These are phyloP conservation scores for Beroe ovata DNA, from an alignment of 37 sponge, comb jelly and placozoan genomes.

Conservation along the genomic window DNA sequence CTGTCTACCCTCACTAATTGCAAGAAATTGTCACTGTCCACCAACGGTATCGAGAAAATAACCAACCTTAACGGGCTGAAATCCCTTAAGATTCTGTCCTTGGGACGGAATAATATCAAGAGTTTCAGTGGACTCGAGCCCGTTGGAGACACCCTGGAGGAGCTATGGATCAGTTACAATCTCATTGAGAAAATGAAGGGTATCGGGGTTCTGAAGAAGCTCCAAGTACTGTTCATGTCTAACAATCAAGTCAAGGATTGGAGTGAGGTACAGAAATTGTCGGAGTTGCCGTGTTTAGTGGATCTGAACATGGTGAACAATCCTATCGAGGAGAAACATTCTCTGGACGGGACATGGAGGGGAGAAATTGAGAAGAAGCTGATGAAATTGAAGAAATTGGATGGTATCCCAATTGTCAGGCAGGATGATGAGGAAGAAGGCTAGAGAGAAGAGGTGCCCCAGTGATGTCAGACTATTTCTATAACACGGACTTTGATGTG, in stretches of 20 bases:
- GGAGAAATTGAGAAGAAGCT: constrained; percentile 81
- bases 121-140: constrained; percentile 90
- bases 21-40: constrained; percentile 84
- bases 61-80: constrained; percentile 95
- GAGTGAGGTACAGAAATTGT: constrained; percentile 90
- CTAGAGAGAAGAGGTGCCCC: not conserved
- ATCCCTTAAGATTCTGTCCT: constrained; percentile 83
- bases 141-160: constrained; percentile 90
- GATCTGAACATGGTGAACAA: constrained; percentile 92
- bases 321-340: constrained; percentile 95
- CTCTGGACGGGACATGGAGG: constrained; percentile 87
- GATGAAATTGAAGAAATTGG: constrained; percentile 91
- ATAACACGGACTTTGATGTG: too few species aligned
- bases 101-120: constrained; percentile 94
- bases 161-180: constrained; percentile 98
- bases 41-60: constrained; percentile 95
- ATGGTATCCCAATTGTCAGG: constrained; percentile 84
- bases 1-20: constrained; percentile 82
- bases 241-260: constrained; percentile 98
- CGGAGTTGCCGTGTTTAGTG: constrained; percentile 83
- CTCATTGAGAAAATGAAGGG: constrained; percentile 94
- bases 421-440: constrained; percentile 84
- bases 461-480: too few species aligned
- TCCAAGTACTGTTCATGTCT: constrained; percentile 95
- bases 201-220: constrained; percentile 83